Conservation (phyloP, 2,113 vertebrate genomes). For the Megaleporinus macrocephalus region DNA sequence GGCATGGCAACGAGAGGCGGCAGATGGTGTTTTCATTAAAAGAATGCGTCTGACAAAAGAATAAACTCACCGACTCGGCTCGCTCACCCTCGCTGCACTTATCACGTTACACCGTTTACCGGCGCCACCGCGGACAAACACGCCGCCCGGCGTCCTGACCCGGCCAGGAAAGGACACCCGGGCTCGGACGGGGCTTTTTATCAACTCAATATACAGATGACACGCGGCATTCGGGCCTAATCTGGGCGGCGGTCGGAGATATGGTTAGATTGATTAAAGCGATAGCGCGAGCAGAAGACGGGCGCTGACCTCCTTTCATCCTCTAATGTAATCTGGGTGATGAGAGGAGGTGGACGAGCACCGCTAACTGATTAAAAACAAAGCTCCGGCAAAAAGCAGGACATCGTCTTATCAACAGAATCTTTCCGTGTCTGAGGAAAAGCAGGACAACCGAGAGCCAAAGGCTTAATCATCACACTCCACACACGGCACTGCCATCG, state of each 20-base stretch:
- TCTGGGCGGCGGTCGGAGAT: neutral
- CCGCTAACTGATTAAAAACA: neutral
- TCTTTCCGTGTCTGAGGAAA: neutral
- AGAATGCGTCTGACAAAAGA: conserved; percentile 68
- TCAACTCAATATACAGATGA: conserved; percentile 2
- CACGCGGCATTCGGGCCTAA: neutral
- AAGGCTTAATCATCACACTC: neutral
- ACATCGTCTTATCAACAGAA: neutral
- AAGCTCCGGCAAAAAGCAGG: neutral
- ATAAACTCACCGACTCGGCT: conserved; percentile 59
- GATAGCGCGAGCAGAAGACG: neutral
- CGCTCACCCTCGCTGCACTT: conserved; percentile 51
- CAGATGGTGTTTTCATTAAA: conserved; percentile 80
- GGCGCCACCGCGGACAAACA: conserved; percentile 20
- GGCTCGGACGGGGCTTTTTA: neutral
- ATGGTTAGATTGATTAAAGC: neutral
- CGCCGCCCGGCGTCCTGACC: neutral
- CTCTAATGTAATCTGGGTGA: neutral
- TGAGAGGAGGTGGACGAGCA: neutral
- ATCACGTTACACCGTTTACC: conserved; percentile 65
- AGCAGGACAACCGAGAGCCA: neutral
- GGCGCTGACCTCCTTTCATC: neutral
- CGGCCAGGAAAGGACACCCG: neutral
- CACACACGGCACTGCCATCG: too few species aligned
- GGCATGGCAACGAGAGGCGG: conserved; percentile 65